Base-by-base conservation (phyloP, 1,140 invertebrate genomes). In the Pemphigus obesinymphae region DNA sequence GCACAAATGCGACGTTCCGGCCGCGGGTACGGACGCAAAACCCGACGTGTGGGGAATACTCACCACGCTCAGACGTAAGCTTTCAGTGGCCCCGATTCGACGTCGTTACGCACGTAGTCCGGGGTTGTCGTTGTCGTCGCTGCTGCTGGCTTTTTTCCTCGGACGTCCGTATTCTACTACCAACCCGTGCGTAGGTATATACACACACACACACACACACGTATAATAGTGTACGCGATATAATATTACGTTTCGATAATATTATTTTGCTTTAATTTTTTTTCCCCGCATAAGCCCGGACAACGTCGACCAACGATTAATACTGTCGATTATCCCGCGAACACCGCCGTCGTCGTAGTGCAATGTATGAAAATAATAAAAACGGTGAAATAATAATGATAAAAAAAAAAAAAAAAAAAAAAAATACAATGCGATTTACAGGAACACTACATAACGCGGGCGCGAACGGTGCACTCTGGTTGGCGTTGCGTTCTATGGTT, bases 61-160 rank as follows among this genome's bases (percentile, higher is more conserved):
- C 70, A 73, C 61, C 37, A 70, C 70, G 70, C 37, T 61, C 75
- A 61, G 75, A 80, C 75, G 75, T 80, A n/a, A 80, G 75, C 75
- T 80, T 80, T 80, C 75, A 55, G 75, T 61, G 75, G 75, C 75
- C 34, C 73, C 48, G 73, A 76, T 58, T 76, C 11, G 66, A 70
- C 66, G 66, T 72, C 43, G 23, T 48, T 72, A 8, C 40, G 23
- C 20, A 23, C 23, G n/a, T 23, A 4, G n/a, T 3, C n/a, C n/a
- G n/a, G n/a, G n/a, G 5, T 55, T 55, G 26, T 55, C 5, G 7
- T 55, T 23, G 26, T 55, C 8, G 2, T 26, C 8, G 5, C 11
- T 23, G 53, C 2, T 10, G 5, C 1, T 26, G 4, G 17, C 48
- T 50, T 11, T 4, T 45, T 45, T 11, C 10, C 43, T 11, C 43